Conservation (phyloP, 2,797 vertebrate species). For the Morelia viridis region DNA sequence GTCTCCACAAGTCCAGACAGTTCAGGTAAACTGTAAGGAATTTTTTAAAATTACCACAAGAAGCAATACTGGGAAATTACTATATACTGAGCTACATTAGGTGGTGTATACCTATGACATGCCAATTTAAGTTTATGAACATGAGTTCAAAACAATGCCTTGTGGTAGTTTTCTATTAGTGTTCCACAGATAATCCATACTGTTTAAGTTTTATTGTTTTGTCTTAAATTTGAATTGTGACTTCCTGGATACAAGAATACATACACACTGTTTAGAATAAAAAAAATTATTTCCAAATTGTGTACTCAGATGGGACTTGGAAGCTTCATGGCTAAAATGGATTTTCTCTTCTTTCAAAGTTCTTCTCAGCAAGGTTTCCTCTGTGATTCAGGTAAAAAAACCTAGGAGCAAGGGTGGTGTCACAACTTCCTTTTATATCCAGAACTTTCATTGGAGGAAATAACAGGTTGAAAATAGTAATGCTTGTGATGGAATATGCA, state of each 20-base stretch:
- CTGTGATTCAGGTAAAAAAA: not conserved
- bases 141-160: slow-evolving; percentile 18
- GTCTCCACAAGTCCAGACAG: slow-evolving; percentile 95
- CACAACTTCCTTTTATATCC: not conserved
- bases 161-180: slow-evolving; percentile 21
- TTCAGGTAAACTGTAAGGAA: slow-evolving; percentile 83
- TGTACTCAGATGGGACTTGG: not conserved
- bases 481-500: not conserved
- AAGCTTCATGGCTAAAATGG: not conserved
- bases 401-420: not conserved
- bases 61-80: not conserved
- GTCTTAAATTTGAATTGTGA: not conserved
- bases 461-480: not conserved
- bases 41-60: slow-evolving; percentile 46
- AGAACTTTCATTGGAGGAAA: not conserved
- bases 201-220: not conserved
- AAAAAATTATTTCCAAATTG: not conserved
- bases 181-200: slow-evolving; percentile 7
- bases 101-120: slow-evolving; percentile 12
- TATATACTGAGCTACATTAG: slow-evolving; percentile 11
- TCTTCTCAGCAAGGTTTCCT: too few species aligned
- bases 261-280: not conserved
- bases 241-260: not conserved
- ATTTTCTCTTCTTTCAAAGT: not conserved
- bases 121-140: slow-evolving; percentile 11